Percentiles rank a stretch among this genome's conserved stretches.
Conservation (phyloP, 2,797 vertebrate genomes). For the Iguana delicatissima region DNA sequence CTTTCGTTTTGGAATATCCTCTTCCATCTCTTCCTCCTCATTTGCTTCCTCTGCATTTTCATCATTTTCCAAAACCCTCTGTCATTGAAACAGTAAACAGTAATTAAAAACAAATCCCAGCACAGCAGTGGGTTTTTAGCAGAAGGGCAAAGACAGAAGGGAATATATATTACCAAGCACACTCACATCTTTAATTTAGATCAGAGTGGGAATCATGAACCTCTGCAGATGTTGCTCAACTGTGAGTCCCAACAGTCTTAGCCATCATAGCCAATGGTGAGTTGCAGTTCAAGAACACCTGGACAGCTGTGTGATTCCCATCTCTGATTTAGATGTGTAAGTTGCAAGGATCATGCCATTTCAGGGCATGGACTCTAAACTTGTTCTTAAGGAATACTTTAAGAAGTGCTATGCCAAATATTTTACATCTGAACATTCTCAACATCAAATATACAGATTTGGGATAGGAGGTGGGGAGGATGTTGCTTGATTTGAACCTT, state of each 20-base stretch:
- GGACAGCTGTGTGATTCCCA: not conserved
- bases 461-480: too few species aligned
- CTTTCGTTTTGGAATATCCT: slow-evolving; percentile 95
- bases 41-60: slow-evolving; percentile 95
- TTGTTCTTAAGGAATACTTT: slow-evolving; percentile 39
- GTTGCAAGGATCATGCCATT: not conserved
- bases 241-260: too few species aligned
- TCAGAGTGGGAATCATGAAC: too few species aligned
- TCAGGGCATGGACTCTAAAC: not conserved
- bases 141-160: slow-evolving; percentile 17
- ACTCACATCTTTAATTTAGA: not conserved
- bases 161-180: not conserved
- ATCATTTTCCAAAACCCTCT: slow-evolving; percentile 97
- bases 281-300: too few species aligned
- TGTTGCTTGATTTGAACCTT: not conserved
- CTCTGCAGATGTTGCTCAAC: too few species aligned
- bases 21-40: slow-evolving; percentile 95
- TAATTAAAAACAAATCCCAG: slow-evolving; percentile 43
- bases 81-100: slow-evolving; percentile 71
- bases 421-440: not conserved
- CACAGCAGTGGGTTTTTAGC: slow-evolving; percentile 11
- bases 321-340: not conserved
- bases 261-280: too few species aligned
- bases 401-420: not conserved
- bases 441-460: not conserved